Base-by-base conservation (phyloP, 2,113 vertebrate species). In the Lampris incognitus region DNA sequence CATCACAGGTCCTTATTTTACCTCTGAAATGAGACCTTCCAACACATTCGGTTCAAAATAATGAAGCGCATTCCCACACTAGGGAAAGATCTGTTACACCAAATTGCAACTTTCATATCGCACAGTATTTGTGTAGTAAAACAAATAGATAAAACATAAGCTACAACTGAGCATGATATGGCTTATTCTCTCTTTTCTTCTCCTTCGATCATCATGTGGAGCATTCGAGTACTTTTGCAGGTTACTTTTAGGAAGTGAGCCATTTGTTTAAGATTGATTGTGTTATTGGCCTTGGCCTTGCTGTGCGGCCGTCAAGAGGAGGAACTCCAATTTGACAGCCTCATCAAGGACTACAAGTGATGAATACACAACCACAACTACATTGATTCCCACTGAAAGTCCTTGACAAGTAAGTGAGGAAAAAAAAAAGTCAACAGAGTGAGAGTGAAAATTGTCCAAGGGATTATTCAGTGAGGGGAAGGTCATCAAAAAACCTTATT, bases 331-430 rank as follows among this genome's bases (percentile, higher is more conserved):
- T 36, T 2, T 24, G 64, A 66, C 36, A n/a, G 37, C 9, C 64
- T 10, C 38, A 66, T 52, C 64, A 51, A 66, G 64, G 48, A 52
- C 49, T 48, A 37, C 46, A 11, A 37, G 48, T 66, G 64, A 66
- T 66, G 10, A n/a, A 66, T 52, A 41, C 37, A 37, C 39, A 49
- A 66, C 37, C 38, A 6, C 48, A 39, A 11, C 11, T 2, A 36
- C 49, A 52, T 52, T 54, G 49, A 66, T 66, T 36, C 64, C 6
- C 64, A 38, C 49, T 46, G 49, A n/a, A 66, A 66, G 64, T 52
- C 49, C 64, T 66, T 41, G 48, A 52, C 38, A 51, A 10, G 36
- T 5, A 52, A 11, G 37, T 52, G 5, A 66, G 52, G 64, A n/a
- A 7, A 51, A 40, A 40, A 66, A 40, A 48, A 66, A 40, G 39